Conservation (phyloP, 2,113 vertebrate species). For the Xiphophorus maculatus region DNA sequence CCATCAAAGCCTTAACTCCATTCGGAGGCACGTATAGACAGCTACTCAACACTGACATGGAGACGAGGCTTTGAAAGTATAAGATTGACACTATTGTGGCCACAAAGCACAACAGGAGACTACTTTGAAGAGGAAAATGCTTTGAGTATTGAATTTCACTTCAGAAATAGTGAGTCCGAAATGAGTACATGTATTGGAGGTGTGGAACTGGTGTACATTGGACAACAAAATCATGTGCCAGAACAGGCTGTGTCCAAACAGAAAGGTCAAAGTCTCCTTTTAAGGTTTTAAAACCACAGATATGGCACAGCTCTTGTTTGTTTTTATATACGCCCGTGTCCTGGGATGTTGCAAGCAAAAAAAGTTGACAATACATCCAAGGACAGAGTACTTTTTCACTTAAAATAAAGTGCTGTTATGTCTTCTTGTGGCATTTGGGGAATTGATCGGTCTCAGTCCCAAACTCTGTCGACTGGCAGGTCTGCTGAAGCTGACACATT, state of each 20-base stretch:
- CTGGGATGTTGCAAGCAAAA: constrained; percentile 39
- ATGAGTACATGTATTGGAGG: constrained; percentile 55
- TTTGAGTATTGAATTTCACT: constrained; percentile 78
- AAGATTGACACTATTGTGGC: constrained; percentile 80
- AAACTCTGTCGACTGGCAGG: constrained; percentile 69
- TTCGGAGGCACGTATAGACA: constrained; percentile 72
- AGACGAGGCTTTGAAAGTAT: constrained; percentile 75
- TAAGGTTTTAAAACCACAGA: constrained; percentile 33
- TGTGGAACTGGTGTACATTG: constrained; percentile 62
- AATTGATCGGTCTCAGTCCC: constrained; percentile 75
- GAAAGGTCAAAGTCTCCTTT: constrained; percentile 32
- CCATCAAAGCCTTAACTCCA: constrained; percentile 65
- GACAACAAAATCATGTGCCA: constrained; percentile 43
- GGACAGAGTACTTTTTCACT: constrained; percentile 37
- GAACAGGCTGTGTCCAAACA: constrained; percentile 34
- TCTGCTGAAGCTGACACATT: constrained; percentile 73
- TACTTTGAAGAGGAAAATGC: constrained; percentile 78
- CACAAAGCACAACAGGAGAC: constrained; percentile 81
- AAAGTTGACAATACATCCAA: constrained; percentile 63
- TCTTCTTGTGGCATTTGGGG: constrained; percentile 69
- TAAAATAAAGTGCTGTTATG: constrained; percentile 66
- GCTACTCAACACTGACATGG: constrained; percentile 67
- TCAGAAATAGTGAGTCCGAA: constrained; percentile 66
- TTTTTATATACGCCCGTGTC: constrained; percentile 21
- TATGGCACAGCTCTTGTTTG: not conserved